Percentiles rank a stretch among this genome's conserved stretches.
These are phyloP conservation scores for Halcyon chelicuti DNA, from an alignment of 2,797 vertebrate species.

Conservation along the genomic window DNA sequence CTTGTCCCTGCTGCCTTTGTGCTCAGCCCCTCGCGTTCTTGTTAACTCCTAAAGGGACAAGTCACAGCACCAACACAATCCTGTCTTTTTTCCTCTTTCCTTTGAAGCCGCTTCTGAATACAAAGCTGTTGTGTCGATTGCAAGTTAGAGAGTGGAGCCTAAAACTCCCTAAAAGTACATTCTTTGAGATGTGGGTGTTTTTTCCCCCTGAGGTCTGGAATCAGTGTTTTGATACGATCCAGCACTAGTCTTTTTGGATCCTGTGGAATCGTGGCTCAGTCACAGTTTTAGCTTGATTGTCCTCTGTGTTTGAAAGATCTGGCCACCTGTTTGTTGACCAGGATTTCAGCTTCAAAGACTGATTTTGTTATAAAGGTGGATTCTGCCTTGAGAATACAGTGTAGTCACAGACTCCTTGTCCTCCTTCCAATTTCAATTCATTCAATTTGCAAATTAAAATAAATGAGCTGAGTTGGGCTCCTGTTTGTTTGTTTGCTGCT, in stretches of 20 bases:
- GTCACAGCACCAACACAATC: not conserved
- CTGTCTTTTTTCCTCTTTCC: not conserved
- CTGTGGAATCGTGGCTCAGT: not conserved
- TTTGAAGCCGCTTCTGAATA: not conserved
- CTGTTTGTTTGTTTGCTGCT: conserved; percentile 35
- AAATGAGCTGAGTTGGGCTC: not conserved
- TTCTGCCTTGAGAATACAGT: not conserved
- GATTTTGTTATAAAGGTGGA: not conserved
- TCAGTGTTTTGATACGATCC: not conserved
- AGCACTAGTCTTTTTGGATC: not conserved
- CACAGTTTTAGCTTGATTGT: not conserved
- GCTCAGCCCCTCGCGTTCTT: not conserved
- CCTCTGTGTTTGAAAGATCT: not conserved
- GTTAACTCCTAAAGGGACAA: not conserved
- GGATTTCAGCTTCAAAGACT: not conserved
- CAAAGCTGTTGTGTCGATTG: not conserved
- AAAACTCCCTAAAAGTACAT: not conserved
- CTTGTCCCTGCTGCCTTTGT: not conserved
- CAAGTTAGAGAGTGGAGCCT: not conserved
- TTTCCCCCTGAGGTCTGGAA: not conserved
- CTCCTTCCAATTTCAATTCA: not conserved
- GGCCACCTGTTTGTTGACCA: not conserved
- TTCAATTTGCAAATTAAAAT: conserved; percentile 13
- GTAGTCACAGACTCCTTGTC: not conserved
- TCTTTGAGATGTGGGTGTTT: not conserved